These are phyloP conservation scores for Enteromius anoplus DNA, from an alignment of 2,797 vertebrate genomes.

Conservation along the genomic window DNA sequence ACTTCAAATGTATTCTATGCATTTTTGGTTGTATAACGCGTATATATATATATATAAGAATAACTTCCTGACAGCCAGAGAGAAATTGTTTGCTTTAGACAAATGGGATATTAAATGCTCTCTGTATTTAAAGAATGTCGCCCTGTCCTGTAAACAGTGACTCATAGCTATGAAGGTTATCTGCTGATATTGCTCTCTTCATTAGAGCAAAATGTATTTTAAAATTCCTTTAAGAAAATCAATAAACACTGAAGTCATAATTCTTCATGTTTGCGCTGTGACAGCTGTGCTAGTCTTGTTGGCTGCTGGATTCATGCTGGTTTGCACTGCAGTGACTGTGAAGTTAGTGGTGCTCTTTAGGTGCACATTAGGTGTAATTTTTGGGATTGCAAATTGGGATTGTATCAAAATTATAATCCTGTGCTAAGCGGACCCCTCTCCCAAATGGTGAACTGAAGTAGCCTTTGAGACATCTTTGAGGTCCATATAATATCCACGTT, in stretches of 20 bases:
- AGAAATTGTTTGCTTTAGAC: background rate
- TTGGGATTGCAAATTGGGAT: background rate
- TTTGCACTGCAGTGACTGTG: background rate
- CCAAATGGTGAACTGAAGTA: background rate
- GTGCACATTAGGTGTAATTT: background rate
- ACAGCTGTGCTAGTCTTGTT: background rate
- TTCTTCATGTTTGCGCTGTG: background rate
- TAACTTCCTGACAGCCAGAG: background rate
- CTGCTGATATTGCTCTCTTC: background rate
- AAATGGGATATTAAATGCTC: background rate
- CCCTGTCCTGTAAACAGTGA: slow-evolving; percentile 1
- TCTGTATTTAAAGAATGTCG: background rate
- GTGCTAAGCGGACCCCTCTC: background rate
- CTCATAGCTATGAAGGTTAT: background rate
- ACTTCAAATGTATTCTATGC: background rate
- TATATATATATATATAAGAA: background rate
- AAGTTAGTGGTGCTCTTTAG: background rate
- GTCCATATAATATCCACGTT: background rate
- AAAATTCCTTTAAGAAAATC: background rate
- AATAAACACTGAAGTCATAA: background rate
- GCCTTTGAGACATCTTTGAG: background rate
- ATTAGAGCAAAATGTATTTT: background rate
- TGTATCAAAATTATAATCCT: background rate
- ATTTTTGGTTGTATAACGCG: background rate
- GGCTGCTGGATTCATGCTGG: background rate